phyloP scores from a whole-genome alignment of 2,113 vertebrate species.

The Hippocampus zosterae region DNA sequence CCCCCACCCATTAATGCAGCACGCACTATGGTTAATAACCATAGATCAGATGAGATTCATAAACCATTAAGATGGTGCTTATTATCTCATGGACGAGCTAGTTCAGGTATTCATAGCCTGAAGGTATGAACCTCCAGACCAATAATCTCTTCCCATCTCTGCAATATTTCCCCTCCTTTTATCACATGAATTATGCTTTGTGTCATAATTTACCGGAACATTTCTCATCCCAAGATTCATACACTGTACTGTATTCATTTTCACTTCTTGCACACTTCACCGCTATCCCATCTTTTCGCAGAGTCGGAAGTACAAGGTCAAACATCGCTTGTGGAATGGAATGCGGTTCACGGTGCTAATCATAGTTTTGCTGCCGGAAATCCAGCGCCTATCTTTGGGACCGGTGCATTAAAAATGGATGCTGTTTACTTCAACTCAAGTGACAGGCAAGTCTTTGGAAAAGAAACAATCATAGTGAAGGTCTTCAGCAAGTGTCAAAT shows the following conservation, averaged over 20 bases:
- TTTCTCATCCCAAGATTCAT: slow-evolving; percentile 53
- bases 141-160: slow-evolving; percentile 62
- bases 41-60: slow-evolving; percentile 70
- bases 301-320: slow-evolving; percentile 45
- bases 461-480: slow-evolving; percentile 40
- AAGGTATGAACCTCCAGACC: slow-evolving; percentile 48
- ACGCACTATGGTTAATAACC: slow-evolving; percentile 60
- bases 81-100: slow-evolving; percentile 65
- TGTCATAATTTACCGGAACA: slow-evolving; percentile 61
- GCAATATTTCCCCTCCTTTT: slow-evolving; percentile 60
- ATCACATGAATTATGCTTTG: slow-evolving; percentile 65
- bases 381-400: slow-evolving; percentile 41
- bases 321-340: slow-evolving; percentile 19
- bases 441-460: slow-evolving; percentile 48
- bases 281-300: slow-evolving; percentile 5
- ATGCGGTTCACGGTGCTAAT: slow-evolving; percentile 14
- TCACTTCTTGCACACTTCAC: slow-evolving; percentile 30
- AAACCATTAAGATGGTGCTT: slow-evolving; percentile 70
- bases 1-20: slow-evolving; percentile 48
- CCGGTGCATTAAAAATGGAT: slow-evolving; percentile 58
- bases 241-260: slow-evolving; percentile 36
- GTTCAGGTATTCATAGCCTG: slow-evolving; percentile 66
- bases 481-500: slow-evolving; percentile 59
- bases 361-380: slow-evolving; percentile 16
- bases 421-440: slow-evolving; percentile 51